These are phyloP conservation scores for Micropterix aruncella DNA, from an alignment of 2,888 invertebrate species.

Conservation along the genomic window DNA sequence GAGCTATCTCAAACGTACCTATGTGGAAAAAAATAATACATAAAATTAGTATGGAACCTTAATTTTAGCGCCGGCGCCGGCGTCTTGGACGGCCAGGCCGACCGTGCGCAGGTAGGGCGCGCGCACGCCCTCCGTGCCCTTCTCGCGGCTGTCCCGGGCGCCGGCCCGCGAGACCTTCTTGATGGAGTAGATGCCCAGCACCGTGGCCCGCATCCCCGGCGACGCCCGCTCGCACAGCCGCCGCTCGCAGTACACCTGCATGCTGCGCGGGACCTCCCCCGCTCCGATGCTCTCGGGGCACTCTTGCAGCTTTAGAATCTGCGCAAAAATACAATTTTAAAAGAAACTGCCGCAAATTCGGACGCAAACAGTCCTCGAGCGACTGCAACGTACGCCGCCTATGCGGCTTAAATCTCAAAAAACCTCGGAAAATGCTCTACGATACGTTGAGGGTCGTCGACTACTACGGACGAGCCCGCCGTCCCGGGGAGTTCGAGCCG, in stretches of 20 bases:
- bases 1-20: too few species aligned
- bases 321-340: too few species aligned
- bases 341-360: too few species aligned
- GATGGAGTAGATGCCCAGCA: slow-evolving; percentile 93
- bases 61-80: slow-evolving; percentile 55
- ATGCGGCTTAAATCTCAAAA: too few species aligned
- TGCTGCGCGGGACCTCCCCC: slow-evolving; percentile 95
- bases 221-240: slow-evolving; percentile 86
- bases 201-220: slow-evolving; percentile 87
- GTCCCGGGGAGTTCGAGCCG: too few species aligned
- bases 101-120: slow-evolving; percentile 90
- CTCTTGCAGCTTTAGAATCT: slow-evolving; percentile 91
- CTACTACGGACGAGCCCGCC: too few species aligned
- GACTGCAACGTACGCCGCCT: too few species aligned
- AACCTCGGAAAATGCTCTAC: too few species aligned
- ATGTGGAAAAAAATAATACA: too few species aligned
- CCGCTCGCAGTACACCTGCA: slow-evolving; percentile 89
- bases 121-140: slow-evolving; percentile 79
- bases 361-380: too few species aligned
- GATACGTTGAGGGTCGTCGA: too few species aligned
- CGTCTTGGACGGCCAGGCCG: slow-evolving; percentile 78
- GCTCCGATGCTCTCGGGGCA: slow-evolving; percentile 79
- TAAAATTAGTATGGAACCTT: too few species aligned
- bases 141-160: slow-evolving; percentile 42
- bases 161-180: slow-evolving; percentile 64